These are phyloP conservation scores for Halictus quadricinctus DNA, from an alignment of 2,888 invertebrate genomes.

Conservation along the genomic window DNA sequence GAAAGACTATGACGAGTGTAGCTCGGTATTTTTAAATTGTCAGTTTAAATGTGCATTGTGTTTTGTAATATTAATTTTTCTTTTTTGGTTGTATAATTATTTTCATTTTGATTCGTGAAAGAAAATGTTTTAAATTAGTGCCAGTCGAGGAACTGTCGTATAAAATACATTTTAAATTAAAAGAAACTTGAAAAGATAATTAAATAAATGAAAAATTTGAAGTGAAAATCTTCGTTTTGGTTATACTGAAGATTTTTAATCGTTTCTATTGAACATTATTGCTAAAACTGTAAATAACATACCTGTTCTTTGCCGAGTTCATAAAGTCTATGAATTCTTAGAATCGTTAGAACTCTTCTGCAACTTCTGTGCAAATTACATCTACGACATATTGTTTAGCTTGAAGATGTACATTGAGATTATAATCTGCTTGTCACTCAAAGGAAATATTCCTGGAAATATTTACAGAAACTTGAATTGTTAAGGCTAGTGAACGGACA, in stretches of 20 bases:
- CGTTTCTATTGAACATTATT: not conserved
- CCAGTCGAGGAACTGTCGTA: not conserved
- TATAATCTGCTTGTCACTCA: not conserved
- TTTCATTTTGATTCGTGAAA: not conserved
- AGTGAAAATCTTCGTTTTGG: not conserved
- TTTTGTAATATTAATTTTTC: not conserved
- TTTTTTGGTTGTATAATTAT: not conserved
- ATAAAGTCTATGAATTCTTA: not conserved
- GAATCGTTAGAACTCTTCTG: not conserved
- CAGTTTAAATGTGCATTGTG: too few relatives aligned
- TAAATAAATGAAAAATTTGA: too few relatives aligned
- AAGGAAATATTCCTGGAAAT: not conserved
- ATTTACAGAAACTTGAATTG: not conserved
- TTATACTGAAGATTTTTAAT: not conserved
- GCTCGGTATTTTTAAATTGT: too few relatives aligned
- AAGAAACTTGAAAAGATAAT: not conserved
- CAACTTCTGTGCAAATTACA: not conserved
- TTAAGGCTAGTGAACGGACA: not conserved
- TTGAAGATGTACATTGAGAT: not conserved
- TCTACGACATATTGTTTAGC: not conserved
- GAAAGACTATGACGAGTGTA: too few relatives aligned
- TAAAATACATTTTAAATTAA: too few relatives aligned
- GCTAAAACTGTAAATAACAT: not conserved
- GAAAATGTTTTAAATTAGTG: not conserved
- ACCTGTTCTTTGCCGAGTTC: too few relatives aligned